Conservation (phyloP, 2,113 vertebrate genomes). For the Eubucco bourcierii region DNA sequence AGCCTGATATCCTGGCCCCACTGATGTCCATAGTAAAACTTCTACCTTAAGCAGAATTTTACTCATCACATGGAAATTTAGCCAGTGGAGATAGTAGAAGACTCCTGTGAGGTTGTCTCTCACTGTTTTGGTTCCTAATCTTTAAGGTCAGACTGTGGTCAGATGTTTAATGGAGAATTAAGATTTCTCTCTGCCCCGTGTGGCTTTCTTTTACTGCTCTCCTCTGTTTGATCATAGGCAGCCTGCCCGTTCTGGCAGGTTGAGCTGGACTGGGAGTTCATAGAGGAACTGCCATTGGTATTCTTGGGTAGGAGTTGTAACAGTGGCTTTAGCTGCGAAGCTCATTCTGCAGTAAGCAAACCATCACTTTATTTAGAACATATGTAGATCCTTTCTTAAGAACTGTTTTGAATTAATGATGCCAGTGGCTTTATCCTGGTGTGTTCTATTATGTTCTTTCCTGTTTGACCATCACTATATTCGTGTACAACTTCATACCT, state of each 20-base stretch:
- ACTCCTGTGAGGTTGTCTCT: not conserved
- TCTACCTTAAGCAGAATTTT: not conserved
- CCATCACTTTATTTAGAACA: not conserved
- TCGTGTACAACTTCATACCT: not conserved
- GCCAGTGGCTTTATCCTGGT: not conserved
- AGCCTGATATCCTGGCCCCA: not conserved
- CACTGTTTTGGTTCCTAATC: not conserved
- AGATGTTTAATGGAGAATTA: not conserved
- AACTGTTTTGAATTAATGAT: not conserved
- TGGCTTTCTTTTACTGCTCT: not conserved
- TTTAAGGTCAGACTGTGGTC: not conserved
- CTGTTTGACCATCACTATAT: not conserved
- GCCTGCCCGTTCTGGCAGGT: not conserved
- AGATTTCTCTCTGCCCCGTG: accelerated
- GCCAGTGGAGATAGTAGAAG: not conserved
- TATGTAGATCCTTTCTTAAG: not conserved
- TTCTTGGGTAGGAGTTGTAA: not conserved
- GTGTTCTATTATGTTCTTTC: not conserved
- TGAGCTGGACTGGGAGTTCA: not conserved
- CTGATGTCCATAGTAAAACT: not conserved
- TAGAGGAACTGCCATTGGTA: not conserved
- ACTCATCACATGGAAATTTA: not conserved
- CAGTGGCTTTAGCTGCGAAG: not conserved
- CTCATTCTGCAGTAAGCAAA: not conserved
- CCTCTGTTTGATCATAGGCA: not conserved